A percentile compares a stretch with the other conserved stretches of the same genome.
Conservation (phyloP, 1,140 invertebrate species). For the Drosophila funebris region DNA sequence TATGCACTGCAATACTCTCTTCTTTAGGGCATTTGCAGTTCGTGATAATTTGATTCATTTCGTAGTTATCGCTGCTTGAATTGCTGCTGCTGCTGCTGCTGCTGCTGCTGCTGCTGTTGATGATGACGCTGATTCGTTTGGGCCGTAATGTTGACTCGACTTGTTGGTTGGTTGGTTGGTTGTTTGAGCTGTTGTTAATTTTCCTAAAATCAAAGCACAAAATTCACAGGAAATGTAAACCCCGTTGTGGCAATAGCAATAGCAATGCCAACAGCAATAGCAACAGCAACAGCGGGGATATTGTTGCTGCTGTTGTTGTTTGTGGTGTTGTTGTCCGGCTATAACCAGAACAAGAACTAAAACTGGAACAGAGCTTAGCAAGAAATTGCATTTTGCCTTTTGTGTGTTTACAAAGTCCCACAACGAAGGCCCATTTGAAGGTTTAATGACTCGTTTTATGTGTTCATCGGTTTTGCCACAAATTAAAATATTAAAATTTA, state of each 20-base stretch:
- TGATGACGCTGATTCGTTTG: conserved; percentile 81
- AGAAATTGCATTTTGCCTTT: conserved; percentile 63
- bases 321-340: conserved; percentile 18
- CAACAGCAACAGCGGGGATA: no score
- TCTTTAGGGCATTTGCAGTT: conserved; percentile 14
- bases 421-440: conserved; percentile 22
- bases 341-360: conserved; percentile 32
- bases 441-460: conserved; percentile 69
- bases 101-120: conserved; percentile 62
- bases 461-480: conserved; percentile 67
- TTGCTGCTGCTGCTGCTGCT: conserved; percentile 57
- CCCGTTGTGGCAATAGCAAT: conserved; percentile 59
- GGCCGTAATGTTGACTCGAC: conserved; percentile 74
- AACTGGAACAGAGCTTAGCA: conserved; percentile 46
- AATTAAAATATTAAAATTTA: conserved; percentile 83
- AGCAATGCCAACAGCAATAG: conserved; percentile 26
- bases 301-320: no score
- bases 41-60: not conserved
- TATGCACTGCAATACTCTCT: not conserved
- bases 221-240: conserved; percentile 80
- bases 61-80: conserved; percentile 55
- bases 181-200: conserved; percentile 82
- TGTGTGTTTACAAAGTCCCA: conserved; percentile 44
- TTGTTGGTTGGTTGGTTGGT: conserved; percentile 47
- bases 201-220: conserved; percentile 81